A percentile compares a stretch with the other conserved stretches of the same genome.
Evolutionary conservation across 1,140 invertebrate species (phyloP).

Genomic region (Drosophila littoralis): DNA sequence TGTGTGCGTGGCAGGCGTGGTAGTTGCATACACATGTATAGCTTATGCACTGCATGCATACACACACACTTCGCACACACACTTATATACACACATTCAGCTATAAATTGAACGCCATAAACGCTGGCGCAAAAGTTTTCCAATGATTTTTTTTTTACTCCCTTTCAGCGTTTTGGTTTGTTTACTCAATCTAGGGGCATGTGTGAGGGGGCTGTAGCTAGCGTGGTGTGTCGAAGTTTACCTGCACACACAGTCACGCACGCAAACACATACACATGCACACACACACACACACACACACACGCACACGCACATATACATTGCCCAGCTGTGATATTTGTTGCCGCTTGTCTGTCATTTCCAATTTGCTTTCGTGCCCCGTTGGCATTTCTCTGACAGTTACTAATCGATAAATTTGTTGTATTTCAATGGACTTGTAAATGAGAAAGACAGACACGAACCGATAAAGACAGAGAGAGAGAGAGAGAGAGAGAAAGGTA

Average conservation of each 20-base stretch:
- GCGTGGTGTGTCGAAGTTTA: slow-evolving; percentile 22
- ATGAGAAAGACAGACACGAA: slow-evolving; percentile 11
- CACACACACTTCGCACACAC: slow-evolving; percentile 8
- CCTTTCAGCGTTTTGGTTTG: slow-evolving; percentile 23
- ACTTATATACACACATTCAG: slow-evolving; percentile 6
- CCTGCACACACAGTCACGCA: slow-evolving; percentile 13
- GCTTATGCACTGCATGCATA: slow-evolving; percentile 15
- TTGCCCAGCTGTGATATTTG: slow-evolving; percentile 62
- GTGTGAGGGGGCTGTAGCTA: neutral
- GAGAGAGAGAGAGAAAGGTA: neutral
- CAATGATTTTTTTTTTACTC: slow-evolving; percentile 30
- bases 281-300: neutral
- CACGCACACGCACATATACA: neutral
- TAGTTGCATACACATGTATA: slow-evolving; percentile 12
- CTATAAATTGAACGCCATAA: slow-evolving; percentile 31
- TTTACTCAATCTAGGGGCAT: slow-evolving; percentile 27
- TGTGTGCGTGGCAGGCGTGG: slow-evolving; percentile 12
- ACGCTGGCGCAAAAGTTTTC: slow-evolving; percentile 33
- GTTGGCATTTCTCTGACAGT: slow-evolving; percentile 74
- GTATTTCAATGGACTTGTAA: slow-evolving; percentile 77
- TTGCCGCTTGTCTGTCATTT: slow-evolving; percentile 76
- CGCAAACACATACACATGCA: slow-evolving; percentile 8
- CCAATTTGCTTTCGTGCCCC: slow-evolving; percentile 63
- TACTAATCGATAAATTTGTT: slow-evolving; percentile 75
- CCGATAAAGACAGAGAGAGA: neutral